phyloP scores from a whole-genome alignment of 2,888 invertebrate genomes.

The Ferdinandea cuprea region DNA sequence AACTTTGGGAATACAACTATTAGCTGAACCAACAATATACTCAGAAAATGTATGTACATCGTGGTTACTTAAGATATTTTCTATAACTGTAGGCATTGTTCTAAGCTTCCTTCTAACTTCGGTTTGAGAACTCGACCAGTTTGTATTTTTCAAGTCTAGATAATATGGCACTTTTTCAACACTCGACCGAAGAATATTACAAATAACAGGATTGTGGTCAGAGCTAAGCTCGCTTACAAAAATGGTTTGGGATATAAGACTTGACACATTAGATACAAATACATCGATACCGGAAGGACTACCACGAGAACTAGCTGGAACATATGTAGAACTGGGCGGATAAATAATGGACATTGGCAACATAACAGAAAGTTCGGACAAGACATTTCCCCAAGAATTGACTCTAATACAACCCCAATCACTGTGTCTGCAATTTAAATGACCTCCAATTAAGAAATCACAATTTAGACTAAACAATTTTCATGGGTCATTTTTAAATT shows the following conservation, averaged over 20 bases:
- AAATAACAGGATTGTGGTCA: no score
- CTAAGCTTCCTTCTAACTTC: constrained; percentile 12
- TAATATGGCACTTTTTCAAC: not conserved
- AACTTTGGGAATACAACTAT: no score
- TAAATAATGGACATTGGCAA: no score
- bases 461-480: constrained; percentile 9
- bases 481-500: no score
- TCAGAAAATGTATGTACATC: not conserved
- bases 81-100: constrained; percentile 3
- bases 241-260: constrained; percentile 14
- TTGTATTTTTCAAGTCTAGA: constrained; percentile 8
- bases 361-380: no score
- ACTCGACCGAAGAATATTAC: constrained; percentile 2
- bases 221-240: no score
- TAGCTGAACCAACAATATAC: no score
- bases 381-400: no score
- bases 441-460: constrained; percentile 15
- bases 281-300: constrained; percentile 33
- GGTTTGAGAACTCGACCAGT: constrained; percentile 8
- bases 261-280: no score
- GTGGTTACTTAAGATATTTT: not conserved
- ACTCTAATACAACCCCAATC: constrained; percentile 10
- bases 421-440: constrained; percentile 28
- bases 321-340: constrained; percentile 20
- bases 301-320: constrained; percentile 19